These are phyloP conservation scores for Peromyscus nudipes DNA, from an alignment of 2,797 vertebrate species.

Conservation along the genomic window DNA sequence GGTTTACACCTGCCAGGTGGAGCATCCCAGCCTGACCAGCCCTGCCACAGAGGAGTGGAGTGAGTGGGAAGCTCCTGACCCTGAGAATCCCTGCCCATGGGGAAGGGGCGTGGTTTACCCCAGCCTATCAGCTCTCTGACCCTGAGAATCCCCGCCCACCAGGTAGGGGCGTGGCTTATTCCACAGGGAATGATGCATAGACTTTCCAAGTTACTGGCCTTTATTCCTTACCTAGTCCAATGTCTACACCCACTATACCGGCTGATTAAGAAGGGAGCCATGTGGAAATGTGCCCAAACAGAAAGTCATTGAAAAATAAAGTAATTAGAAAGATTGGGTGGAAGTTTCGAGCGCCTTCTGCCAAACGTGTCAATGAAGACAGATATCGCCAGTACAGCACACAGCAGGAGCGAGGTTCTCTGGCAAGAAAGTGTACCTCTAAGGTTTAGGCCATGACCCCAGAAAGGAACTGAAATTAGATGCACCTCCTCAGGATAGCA, in stretches of 20 bases:
- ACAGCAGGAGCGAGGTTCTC: not conserved
- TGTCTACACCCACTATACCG: no score
- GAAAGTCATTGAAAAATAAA: not conserved
- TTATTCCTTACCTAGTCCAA: not conserved
- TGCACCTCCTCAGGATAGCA: not conserved
- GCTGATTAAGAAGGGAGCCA: not conserved
- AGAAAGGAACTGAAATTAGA: not conserved
- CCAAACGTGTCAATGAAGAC: not conserved
- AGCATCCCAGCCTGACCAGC: not conserved
- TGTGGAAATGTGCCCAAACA: not conserved
- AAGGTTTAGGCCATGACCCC: not conserved
- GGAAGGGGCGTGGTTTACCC: not conserved
- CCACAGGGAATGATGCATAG: not conserved
- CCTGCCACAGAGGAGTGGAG: not conserved
- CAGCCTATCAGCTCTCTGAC: no score
- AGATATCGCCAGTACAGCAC: not conserved
- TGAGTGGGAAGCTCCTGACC: slow-evolving; percentile 39
- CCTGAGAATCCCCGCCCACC: fast-evolving
- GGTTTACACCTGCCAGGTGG: slow-evolving; percentile 73
- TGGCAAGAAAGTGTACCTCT: not conserved
- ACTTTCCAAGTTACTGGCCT: not conserved
- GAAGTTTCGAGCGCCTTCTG: no score
- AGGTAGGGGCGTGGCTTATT: fast-evolving
- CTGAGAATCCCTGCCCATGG: fast-evolving
- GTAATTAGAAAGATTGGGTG: not conserved